Evolutionary conservation across 2,888 invertebrate genomes (phyloP), one percentile per base, ranked within the genome.

Genomic region (Andrena haemorrhoa): DNA sequence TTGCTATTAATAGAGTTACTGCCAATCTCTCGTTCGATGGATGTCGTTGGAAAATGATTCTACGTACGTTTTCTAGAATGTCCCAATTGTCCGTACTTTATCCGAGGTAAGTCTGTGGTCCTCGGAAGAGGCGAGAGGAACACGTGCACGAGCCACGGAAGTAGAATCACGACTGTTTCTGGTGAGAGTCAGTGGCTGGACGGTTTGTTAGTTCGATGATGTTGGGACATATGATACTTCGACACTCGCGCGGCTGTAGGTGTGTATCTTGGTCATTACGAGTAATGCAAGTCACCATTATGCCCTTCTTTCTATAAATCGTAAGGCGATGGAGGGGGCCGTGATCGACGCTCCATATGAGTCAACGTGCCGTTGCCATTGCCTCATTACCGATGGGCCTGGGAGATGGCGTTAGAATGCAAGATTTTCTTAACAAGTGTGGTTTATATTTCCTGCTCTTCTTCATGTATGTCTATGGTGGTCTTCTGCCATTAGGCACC

Each of bases 101-200:
- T 5, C 8, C 10, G 2, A 31, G 10, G 16, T 51, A 69, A 16
- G 4, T 33, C 35, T 66, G 61, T 47, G 8, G 53, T 23, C 26
- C 53, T 20, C 23, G 16, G n/a, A 33, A 6, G 35, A 56, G 6
- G 33, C n/a, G 26, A 65, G 60, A 56, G 70, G 60, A 72, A 75
- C 75, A 35, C 74, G 84, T 87, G 82, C 79, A 66, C 63, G 66
- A 73, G 53, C 63, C 68, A 33, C 75, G 82, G 35, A 75, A 80
- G 87, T 35, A 73, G 71, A 58, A 63, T 66, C 64, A 41, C 82
- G 80, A 87, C 87, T 87, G 88, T 76, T 66, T 53, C 76, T 68
- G 68, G 82, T 84, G 86, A 87, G 86, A 80, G 86, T 79, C 71
- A 80, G 86, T 80, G 65, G 72, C 31, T 76, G 69, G 58, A 68